Base-by-base conservation (phyloP, 2,888 invertebrate genomes). In the Euproctis similis region DNA sequence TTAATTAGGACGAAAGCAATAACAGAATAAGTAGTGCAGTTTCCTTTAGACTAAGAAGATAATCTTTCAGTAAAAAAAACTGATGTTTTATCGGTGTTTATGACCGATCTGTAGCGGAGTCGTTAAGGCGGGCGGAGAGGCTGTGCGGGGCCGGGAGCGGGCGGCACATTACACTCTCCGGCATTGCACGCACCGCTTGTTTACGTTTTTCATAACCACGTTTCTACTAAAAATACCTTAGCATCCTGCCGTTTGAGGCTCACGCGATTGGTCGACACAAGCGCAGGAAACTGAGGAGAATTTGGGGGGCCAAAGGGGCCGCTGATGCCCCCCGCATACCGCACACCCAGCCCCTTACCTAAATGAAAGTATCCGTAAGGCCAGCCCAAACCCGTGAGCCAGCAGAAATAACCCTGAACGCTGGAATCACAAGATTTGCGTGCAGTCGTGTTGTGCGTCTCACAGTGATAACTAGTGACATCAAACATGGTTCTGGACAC, bases 371-470 rank as follows among this genome's bases (percentile, higher is more conserved):
- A 66, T 66, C 63, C 55, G 70, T 70, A 77, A 71, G 58, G 59
- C 71, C 70, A 59, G 58, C 70, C 62, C 62, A n/a, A 55, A 52
- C 42, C 61, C 63, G 70, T 68, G 70, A 63, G 68, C 56, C 63
- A 73, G 77, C 77, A 74, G 77, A 81, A 82, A 84, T 84, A 84
- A 81, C 80, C 77, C 80, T 74, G 78, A 77, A 75, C 77, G 78
- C 71, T 77, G 82, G 76, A 78, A 76, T 59, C 75, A 59, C 55
- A 64, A 69, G 58, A 62, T 53, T 65, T 49, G 60, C 61, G 57
- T 68, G 59, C 82, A 84, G 82, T 84, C 82, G 82, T 84, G 82
- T 82, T 82, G 82, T 84, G 82, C 80, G 81, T 81, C 82, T 82
- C 82, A 76, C 59, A 80, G 82, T 82, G 82, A 65, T 80, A 78